Evolutionary conservation across 2,888 invertebrate species (phyloP), one percentile per base, ranked within the genome.

Genomic region (Drosophila mercatorum): DNA sequence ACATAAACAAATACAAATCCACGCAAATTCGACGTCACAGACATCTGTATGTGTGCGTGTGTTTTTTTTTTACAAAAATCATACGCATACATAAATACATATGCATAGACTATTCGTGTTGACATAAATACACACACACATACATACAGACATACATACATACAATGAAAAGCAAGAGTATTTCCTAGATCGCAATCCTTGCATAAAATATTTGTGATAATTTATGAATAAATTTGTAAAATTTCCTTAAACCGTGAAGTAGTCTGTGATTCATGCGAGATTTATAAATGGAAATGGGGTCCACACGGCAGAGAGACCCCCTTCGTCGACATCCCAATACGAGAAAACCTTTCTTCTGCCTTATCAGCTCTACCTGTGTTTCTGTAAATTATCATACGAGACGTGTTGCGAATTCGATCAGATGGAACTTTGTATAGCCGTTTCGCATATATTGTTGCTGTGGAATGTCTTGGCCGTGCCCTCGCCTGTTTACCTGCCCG

Each of bases 361-460:
- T 51, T 51, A 51, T 51, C 34, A 51, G 34, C 11, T 26, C 11
- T 26, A 17, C 34, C 41, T 41, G 41, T 8, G 40, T 6, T 14
- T 14, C 40, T 14, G 40, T 8, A 41, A 41, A 47, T 47, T 47
- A 47, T 47, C 47, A n/a, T 47, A 28, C 8, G 47, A 28, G 47
- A 47, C 49, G 49, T 49, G 49, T 49, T 31, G 10, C 49, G 49
- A 31, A 49, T 49, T 49, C 49, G 49, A 49, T 49, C 49, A 49
- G 31, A 49, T 49, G 28, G n/a, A 31, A 31, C 49, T 49, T 49
- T 49, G 31, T 49, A 49, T 49, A 49, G 47, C 47, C 10, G 28
- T 28, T 14, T 49, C 5, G 34, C 11, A 34, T 34, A 17, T 11
- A 11, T 17, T 17, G 34, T 1, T n/a, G 34, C 34, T 17, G 34